Conservation (phyloP, 2,797 vertebrate species). For the Sebastes oblongus region DNA sequence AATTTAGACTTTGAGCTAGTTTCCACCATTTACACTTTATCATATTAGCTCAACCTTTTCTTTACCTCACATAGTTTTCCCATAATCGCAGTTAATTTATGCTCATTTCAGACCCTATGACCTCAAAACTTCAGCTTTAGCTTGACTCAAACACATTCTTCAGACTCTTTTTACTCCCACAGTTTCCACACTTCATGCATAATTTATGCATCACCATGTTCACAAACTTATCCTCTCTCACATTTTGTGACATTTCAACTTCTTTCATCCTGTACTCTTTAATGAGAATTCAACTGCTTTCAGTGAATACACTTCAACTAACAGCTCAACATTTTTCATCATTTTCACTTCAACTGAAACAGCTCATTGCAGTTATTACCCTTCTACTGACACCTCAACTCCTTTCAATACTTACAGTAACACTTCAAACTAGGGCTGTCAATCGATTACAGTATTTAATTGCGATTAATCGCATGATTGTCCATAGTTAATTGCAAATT, state of each 20-base stretch:
- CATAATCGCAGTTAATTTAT: not conserved
- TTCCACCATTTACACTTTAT: not conserved
- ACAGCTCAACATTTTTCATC: not conserved
- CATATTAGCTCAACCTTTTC: not conserved
- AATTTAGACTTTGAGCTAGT: not conserved
- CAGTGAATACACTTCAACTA: not conserved
- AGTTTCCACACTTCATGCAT: not conserved
- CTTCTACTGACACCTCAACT: not conserved
- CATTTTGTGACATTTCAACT: not conserved
- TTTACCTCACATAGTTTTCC: not conserved
- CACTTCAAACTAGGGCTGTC: too few relatives aligned
- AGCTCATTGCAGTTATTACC: not conserved
- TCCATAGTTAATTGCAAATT: too few relatives aligned
- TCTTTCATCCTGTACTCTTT: not conserved
- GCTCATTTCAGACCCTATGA: not conserved
- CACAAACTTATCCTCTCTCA: not conserved
- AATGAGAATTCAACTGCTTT: not conserved
- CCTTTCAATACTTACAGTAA: not conserved
- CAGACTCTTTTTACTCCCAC: not conserved
- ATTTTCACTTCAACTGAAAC: not conserved
- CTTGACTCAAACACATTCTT: not conserved
- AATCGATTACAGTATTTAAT: too few relatives aligned
- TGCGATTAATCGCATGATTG: too few relatives aligned
- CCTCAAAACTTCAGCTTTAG: not conserved
- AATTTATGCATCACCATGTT: not conserved